Conservation (phyloP, 2,888 invertebrate genomes). For the Anticlea derivata region DNA sequence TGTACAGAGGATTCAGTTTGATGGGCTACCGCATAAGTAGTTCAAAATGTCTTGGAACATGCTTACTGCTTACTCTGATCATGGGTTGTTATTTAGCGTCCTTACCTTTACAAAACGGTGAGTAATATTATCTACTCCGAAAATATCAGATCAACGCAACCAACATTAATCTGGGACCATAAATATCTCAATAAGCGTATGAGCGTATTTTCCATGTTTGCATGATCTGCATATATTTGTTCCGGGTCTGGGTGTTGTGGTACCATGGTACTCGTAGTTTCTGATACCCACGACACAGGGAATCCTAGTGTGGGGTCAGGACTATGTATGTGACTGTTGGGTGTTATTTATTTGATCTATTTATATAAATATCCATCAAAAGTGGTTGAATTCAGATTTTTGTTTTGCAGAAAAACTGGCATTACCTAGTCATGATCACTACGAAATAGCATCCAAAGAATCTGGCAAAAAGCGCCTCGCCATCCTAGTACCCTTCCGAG, state of each 20-base stretch:
- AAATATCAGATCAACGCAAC: not conserved
- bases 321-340: too few relatives aligned
- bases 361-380: not conserved
- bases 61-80: constrained; percentile 69
- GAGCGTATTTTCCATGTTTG: too few relatives aligned
- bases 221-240: too few relatives aligned
- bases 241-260: too few relatives aligned
- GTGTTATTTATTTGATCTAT: too few relatives aligned
- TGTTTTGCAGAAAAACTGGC: constrained; percentile 51
- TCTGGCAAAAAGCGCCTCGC: constrained; percentile 85
- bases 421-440: constrained; percentile 15
- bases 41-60: constrained; percentile 70
- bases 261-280: too few relatives aligned
- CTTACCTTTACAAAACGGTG: constrained; percentile 70
- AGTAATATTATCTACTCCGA: constrained; percentile 33
- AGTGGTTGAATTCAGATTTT: not conserved
- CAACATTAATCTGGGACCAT: too few relatives aligned
- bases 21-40: constrained; percentile 69
- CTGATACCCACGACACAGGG: too few relatives aligned
- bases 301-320: too few relatives aligned
- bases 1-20: constrained; percentile 60
- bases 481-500: constrained; percentile 96
- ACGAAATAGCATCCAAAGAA: constrained; percentile 21
- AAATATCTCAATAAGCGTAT: too few relatives aligned
- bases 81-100: constrained; percentile 77